Conservation (phyloP, 2,888 invertebrate species). For the Pollenia griseotomentosa region DNA sequence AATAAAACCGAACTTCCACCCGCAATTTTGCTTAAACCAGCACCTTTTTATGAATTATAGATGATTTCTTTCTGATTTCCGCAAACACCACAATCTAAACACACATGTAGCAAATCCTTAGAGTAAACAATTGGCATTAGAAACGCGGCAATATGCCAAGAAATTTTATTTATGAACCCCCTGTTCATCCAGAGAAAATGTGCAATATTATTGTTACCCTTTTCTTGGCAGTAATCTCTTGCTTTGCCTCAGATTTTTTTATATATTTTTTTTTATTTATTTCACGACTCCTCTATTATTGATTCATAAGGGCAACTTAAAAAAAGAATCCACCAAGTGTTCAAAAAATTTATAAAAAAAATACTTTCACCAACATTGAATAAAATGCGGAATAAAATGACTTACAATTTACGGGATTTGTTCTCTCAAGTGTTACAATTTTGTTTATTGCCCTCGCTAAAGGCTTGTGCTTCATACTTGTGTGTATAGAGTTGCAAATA, state of each 20-base stretch:
- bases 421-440: conserved; percentile 76
- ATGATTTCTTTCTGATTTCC: conserved; percentile 55
- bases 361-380: conserved; percentile 43
- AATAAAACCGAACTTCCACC: conserved; percentile 42
- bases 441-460: conserved; percentile 75
- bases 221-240: conserved; percentile 69
- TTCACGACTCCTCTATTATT: conserved; percentile 54
- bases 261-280: conserved; percentile 45
- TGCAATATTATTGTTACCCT: conserved; percentile 74
- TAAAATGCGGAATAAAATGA: conserved; percentile 39
- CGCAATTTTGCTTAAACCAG: conserved; percentile 16
- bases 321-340: conserved; percentile 56
- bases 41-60: conserved; percentile 70
- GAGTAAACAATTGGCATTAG: conserved; percentile 59
- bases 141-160: conserved; percentile 76
- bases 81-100: conserved; percentile 53
- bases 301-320: conserved; percentile 65
- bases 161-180: conserved; percentile 71
- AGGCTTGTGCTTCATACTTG: conserved; percentile 54
- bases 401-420: conserved; percentile 73
- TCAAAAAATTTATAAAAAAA: conserved; percentile 24
- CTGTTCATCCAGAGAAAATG: conserved; percentile 25
- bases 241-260: conserved; percentile 15
- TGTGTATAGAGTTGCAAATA: background rate
- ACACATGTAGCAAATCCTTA: conserved; percentile 63